phyloP scores from a whole-genome alignment of 2,113 vertebrate genomes.

The Falcunculus frontatus region DNA sequence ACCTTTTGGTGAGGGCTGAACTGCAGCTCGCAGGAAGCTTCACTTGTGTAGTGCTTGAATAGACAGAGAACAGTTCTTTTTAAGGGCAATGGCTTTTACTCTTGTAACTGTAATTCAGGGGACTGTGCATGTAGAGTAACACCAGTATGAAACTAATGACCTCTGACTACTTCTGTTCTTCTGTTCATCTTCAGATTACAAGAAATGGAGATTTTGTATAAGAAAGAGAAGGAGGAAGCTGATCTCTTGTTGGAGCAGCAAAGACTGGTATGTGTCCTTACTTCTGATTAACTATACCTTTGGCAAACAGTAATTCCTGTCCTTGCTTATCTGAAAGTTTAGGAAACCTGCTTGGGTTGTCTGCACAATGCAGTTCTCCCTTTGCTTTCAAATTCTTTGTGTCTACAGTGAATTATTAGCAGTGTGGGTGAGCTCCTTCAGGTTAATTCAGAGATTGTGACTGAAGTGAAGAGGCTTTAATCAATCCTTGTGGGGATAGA shows the following conservation, averaged over 20 bases:
- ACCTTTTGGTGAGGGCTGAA: background rate
- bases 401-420: background rate
- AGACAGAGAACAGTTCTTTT: background rate
- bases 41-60: background rate
- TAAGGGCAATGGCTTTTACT: background rate
- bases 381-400: constrained; percentile 37
- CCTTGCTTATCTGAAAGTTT: constrained; percentile 30
- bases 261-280: constrained; percentile 86
- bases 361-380: constrained; percentile 37
- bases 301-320: constrained; percentile 34
- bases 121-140: background rate
- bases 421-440: background rate
- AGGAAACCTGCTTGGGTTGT: constrained; percentile 30
- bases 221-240: constrained; percentile 97
- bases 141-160: background rate
- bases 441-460: background rate
- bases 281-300: constrained; percentile 13
- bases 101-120: background rate
- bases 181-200: constrained; percentile 80
- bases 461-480: background rate
- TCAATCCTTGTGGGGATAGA: background rate
- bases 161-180: background rate
- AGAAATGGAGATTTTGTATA: constrained; percentile 99
- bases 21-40: background rate
- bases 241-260: constrained; percentile 97